Percentiles rank a stretch among this genome's conserved stretches.
Evolutionary conservation across 2,797 vertebrate genomes (phyloP).

Genomic region (Sebastes glaucus): DNA sequence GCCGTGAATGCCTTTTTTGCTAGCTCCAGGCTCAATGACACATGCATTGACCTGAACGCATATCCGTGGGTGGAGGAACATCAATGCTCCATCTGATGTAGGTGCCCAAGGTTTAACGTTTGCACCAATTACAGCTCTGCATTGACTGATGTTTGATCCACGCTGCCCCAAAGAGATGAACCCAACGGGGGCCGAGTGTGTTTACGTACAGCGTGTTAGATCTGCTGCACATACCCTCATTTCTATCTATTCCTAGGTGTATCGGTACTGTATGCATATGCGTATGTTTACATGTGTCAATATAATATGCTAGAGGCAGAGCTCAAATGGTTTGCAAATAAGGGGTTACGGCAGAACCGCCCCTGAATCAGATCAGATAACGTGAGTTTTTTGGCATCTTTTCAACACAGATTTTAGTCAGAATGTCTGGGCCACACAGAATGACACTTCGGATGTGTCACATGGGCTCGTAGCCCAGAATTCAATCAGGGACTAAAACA

Average conservation of each 20-base stretch:
- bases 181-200: not conserved
- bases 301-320: not conserved
- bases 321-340: not conserved
- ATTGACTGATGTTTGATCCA: constrained; percentile 47
- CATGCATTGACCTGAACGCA: constrained; percentile 47
- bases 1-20: constrained; percentile 21
- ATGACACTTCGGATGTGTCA: constrained; percentile 44
- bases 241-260: constrained; percentile 1
- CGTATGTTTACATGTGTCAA: not conserved
- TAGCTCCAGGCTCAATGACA: constrained; percentile 54
- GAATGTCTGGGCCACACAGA: constrained; percentile 7
- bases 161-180: constrained; percentile 18
- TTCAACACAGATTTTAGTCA: constrained; percentile 28
- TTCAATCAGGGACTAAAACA: constrained; percentile 43
- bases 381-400: constrained; percentile 21
- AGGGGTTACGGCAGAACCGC: not conserved
- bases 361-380: not conserved
- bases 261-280: not conserved
- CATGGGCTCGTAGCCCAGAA: constrained; percentile 29
- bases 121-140: constrained; percentile 50
- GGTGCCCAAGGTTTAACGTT: constrained; percentile 43
- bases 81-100: constrained; percentile 59
- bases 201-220: constrained; percentile 16
- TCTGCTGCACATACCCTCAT: not conserved
- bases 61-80: constrained; percentile 62